These are phyloP conservation scores for Bufo gargarizans DNA, from an alignment of 2,113 vertebrate species.

Conservation along the genomic window DNA sequence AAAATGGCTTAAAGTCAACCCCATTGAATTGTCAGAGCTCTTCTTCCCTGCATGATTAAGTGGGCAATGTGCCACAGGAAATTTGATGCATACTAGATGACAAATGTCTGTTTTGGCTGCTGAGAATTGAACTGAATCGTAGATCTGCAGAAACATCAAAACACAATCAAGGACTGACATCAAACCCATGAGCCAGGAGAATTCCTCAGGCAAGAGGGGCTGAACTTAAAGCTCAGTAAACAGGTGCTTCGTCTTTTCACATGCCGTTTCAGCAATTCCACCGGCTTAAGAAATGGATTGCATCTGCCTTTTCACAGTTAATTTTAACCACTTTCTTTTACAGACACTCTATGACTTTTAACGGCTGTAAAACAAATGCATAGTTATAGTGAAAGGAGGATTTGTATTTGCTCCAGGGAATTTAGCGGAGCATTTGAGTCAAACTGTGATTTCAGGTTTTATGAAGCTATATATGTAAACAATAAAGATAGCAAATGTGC, in stretches of 20 bases:
- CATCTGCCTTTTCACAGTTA: constrained; percentile 45
- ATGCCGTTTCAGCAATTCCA: constrained; percentile 55
- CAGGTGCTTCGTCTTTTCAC: constrained; percentile 45
- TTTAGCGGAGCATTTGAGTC: neutral
- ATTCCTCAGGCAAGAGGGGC: constrained; percentile 64
- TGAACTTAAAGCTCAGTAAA: constrained; percentile 61
- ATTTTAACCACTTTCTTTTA: constrained; percentile 52
- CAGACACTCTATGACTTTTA: constrained; percentile 42
- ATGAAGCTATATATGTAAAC: constrained; percentile 10
- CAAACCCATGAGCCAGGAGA: constrained; percentile 78
- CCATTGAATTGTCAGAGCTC: constrained; percentile 66
- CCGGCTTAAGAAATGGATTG: constrained; percentile 51
- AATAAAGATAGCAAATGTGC: neutral
- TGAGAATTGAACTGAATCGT: constrained; percentile 83
- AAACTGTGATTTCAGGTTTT: neutral
- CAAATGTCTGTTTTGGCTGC: constrained; percentile 91
- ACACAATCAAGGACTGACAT: constrained; percentile 90
- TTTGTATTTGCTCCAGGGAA: neutral
- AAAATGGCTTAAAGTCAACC: constrained; percentile 65
- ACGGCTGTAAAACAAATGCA: neutral
- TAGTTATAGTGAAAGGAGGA: constrained; percentile 12
- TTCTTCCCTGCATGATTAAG: constrained; percentile 73
- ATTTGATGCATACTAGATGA: constrained; percentile 79
- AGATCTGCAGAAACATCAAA: constrained; percentile 90
- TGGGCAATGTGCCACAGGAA: constrained; percentile 72